phyloP scores from a whole-genome alignment of 2,797 vertebrate genomes.

The Crocidura indochinensis region DNA sequence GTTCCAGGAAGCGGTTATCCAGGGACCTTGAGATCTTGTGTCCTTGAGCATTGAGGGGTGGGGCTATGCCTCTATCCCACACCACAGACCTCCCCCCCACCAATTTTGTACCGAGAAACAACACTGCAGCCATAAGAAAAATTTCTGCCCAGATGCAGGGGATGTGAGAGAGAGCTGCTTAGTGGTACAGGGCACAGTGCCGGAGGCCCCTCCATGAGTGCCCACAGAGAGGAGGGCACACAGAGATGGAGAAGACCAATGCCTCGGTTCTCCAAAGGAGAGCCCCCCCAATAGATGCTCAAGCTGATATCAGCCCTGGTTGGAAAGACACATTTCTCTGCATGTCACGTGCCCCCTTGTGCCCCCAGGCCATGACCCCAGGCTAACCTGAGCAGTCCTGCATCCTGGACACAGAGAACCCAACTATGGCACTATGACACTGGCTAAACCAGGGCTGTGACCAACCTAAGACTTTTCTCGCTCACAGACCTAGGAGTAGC shows the following conservation, averaged over 20 bases:
- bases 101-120: background rate
- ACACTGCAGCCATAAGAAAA: background rate
- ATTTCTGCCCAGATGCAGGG: background rate
- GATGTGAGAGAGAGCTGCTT: background rate
- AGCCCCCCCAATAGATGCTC: conserved; percentile 41
- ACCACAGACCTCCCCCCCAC: background rate
- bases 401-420: background rate
- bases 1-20: background rate
- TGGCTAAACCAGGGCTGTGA: background rate
- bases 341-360: background rate
- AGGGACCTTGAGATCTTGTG: background rate
- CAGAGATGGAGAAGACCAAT: background rate
- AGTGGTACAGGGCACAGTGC: fast-evolving
- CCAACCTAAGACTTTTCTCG: background rate
- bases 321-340: background rate
- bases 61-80: background rate
- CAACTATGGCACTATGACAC: background rate
- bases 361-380: too few species aligned
- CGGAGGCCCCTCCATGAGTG: background rate
- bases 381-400: background rate
- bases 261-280: conserved; percentile 17
- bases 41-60: background rate
- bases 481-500: background rate
- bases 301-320: conserved; percentile 8
- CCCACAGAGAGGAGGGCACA: background rate